These are phyloP conservation scores for Cyprinella venusta DNA, from an alignment of 2,797 vertebrate species.

Conservation along the genomic window DNA sequence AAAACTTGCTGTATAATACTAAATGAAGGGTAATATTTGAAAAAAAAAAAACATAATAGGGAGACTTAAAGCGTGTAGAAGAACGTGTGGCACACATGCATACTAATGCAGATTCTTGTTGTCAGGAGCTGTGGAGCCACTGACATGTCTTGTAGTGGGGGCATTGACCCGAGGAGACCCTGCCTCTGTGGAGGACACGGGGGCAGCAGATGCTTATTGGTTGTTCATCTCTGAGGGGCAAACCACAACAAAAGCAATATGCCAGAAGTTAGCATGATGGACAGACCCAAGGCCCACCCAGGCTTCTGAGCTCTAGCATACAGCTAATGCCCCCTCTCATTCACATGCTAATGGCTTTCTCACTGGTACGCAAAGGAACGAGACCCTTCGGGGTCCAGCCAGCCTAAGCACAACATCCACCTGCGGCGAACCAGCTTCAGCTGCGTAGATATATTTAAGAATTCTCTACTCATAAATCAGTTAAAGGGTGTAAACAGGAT, in stretches of 20 bases:
- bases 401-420: slow-evolving; percentile 14
- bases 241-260: slow-evolving; percentile 43
- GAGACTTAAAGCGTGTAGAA: background rate
- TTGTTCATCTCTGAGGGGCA: slow-evolving; percentile 19
- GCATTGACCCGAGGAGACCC: slow-evolving; percentile 48
- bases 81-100: background rate
- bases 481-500: background rate
- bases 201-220: slow-evolving; percentile 32
- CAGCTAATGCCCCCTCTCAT: slow-evolving; percentile 3
- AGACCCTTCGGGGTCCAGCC: background rate
- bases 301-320: slow-evolving; percentile 3
- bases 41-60: background rate
- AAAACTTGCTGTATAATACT: background rate
- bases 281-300: slow-evolving; percentile 14
- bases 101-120: background rate
- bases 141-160: slow-evolving; percentile 9
- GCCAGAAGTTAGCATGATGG: slow-evolving; percentile 31
- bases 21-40: background rate
- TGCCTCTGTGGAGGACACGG: background rate
- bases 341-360: slow-evolving; percentile 42
- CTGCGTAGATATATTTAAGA: slow-evolving; percentile 1
- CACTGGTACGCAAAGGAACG: background rate
- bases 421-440: slow-evolving; percentile 27
- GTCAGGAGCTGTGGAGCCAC: background rate
- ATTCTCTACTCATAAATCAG: background rate